A percentile compares a stretch with the other conserved stretches of the same genome.
Evolutionary conservation across 2,113 vertebrate species (phyloP).

Genomic region (Delphinus delphis): DNA sequence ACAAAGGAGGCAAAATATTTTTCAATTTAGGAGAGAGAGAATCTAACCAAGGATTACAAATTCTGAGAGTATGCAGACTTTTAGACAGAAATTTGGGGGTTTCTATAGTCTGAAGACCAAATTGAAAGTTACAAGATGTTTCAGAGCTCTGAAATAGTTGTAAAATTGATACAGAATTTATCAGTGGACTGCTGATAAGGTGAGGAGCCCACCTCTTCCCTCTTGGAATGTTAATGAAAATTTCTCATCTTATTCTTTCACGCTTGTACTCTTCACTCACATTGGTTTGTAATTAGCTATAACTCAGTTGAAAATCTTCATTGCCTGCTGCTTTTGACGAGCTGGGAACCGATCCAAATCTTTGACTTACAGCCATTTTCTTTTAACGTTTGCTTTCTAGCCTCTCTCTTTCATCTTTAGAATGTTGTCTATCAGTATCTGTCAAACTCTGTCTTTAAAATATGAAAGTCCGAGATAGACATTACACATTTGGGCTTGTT

Average conservation of each 20-base stretch:
- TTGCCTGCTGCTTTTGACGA: not conserved
- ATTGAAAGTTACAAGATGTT: not conserved
- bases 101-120: constrained; percentile 25
- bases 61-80: not conserved
- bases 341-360: not conserved
- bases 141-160: not conserved
- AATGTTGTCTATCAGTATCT: constrained; percentile 95
- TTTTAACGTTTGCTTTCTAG: not conserved
- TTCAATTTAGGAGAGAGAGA: not conserved
- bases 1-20: not conserved
- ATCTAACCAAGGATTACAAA: not conserved
- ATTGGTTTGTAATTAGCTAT: not conserved
- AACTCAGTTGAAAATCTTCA: not conserved
- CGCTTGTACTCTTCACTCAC: not conserved
- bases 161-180: not conserved
- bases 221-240: not conserved
- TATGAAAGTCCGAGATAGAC: constrained; percentile 93
- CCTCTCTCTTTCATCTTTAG: constrained; percentile 86
- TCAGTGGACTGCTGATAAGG: not conserved
- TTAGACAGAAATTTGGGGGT: not conserved
- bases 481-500: constrained; percentile 94
- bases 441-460: constrained; percentile 94
- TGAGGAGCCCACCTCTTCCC: not conserved
- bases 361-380: not conserved
- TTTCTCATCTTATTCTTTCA: not conserved